Evolutionary conservation across 64 coral and sea anemone species (phyloP), one percentile per base, ranked within the genome.

Genomic region (Stichodactyla mertensii): DNA sequence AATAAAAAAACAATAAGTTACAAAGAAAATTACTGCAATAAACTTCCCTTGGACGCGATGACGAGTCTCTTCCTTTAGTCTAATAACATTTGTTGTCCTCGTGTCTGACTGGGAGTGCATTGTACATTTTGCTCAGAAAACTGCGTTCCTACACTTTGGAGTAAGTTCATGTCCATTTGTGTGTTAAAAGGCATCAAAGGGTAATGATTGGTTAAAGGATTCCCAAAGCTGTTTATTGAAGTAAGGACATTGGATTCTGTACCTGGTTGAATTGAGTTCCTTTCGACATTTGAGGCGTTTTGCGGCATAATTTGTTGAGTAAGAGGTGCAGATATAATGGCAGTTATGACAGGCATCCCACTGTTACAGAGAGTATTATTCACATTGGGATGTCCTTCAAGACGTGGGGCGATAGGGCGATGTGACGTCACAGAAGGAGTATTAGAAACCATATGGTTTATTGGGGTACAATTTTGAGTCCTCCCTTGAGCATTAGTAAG

Each of bases 271-370:
- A 52, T 2, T 0, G 78, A 52, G 19, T 81, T 81, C 6, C 78
- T 18, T 7, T 81, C 78, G 26, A 53, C 20, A 28, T 81, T 81
- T 0, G 78, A 4, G 6, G 19, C 5, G 20, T 52, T 55, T 81
- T 81, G 78, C 26, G 78, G 78, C 16, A 81, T 6, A 53, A 81
- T 81, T 81, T 81, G 51, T 81, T 81, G 78, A 81, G 51, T 81
- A 53, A 81, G 78, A 18, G 78, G 78, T 20, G 51, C 78, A 18
- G 78, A 81, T 4, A 81, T 81, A 81, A 81, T 81, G 54, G 78
- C 78, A 53, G 78, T 81, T 52, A 81, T 81, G 16, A 81, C 23
- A 55, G 78, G 78, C 78, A 81, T 81, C 4, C 78, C 78, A 53
- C 16, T 10, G 78, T 81, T 81, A 19, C 78, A 52, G 6, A 52